These are phyloP conservation scores for Festucalex cinctus DNA, from an alignment of 2,113 vertebrate species.

Conservation along the genomic window DNA sequence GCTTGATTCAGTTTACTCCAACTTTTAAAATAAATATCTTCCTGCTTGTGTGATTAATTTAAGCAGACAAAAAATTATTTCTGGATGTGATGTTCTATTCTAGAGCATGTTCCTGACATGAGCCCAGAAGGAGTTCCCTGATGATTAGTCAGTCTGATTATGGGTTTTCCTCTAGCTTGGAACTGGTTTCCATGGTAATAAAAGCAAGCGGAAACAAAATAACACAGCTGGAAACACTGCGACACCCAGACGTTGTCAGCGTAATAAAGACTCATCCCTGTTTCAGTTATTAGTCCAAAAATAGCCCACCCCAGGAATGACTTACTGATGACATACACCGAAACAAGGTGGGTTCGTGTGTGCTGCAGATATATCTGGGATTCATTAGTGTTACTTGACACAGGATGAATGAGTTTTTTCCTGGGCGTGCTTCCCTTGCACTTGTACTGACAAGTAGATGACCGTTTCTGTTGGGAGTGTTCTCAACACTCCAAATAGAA, in stretches of 20 bases:
- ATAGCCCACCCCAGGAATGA: slow-evolving; percentile 25
- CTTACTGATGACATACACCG: slow-evolving; percentile 6
- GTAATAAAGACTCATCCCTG: slow-evolving; percentile 52
- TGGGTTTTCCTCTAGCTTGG: slow-evolving; percentile 48
- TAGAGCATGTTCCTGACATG: background rate
- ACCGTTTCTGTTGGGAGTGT: slow-evolving; percentile 6
- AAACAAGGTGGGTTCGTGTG: slow-evolving; percentile 30
- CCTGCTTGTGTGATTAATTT: background rate
- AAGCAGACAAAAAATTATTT: slow-evolving; percentile 10
- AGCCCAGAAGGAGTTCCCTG: background rate
- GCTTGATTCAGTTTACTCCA: slow-evolving; percentile 23
- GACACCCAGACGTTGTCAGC: slow-evolving; percentile 26
- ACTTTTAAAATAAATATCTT: background rate
- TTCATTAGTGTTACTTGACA: background rate
- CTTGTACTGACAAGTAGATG: background rate
- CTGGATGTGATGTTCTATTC: background rate
- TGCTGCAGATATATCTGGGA: background rate
- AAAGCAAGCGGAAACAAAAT: slow-evolving; percentile 33
- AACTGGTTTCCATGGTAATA: slow-evolving; percentile 52
- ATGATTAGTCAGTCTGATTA: slow-evolving; percentile 21
- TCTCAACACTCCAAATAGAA: slow-evolving; percentile 3
- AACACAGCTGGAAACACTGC: slow-evolving; percentile 29
- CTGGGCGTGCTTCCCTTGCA: slow-evolving; percentile 11
- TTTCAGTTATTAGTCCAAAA: slow-evolving; percentile 46
- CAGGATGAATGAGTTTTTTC: slow-evolving; percentile 10